phyloP scores from a whole-genome alignment of 2,113 vertebrate genomes.

The Malurus cyaneus region DNA sequence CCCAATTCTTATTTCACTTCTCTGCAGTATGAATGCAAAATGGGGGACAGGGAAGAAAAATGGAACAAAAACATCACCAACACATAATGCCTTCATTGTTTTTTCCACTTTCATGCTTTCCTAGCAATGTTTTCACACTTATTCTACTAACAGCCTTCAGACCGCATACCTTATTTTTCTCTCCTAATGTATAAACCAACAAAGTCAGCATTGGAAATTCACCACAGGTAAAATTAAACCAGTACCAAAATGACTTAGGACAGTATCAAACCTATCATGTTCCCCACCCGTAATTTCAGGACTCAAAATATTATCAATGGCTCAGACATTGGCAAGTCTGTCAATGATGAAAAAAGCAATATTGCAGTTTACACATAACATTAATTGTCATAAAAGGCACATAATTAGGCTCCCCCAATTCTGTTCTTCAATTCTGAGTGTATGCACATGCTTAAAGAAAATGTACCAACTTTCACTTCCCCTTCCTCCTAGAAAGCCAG shows the following conservation, averaged over 20 bases:
- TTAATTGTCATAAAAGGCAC: background rate
- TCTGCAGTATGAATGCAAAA: background rate
- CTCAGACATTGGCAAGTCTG: background rate
- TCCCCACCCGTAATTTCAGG: background rate
- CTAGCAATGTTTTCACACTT: background rate
- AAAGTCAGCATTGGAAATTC: background rate
- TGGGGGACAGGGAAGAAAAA: background rate
- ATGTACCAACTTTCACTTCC: background rate
- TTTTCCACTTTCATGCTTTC: background rate
- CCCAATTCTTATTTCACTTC: background rate
- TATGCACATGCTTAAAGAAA: background rate
- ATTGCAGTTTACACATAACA: background rate
- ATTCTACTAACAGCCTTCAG: background rate
- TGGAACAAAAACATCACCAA: background rate
- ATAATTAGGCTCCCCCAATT: too few species aligned
- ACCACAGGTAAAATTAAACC: background rate
- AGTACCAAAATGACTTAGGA: background rate
- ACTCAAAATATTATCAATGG: background rate
- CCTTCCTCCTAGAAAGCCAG: background rate
- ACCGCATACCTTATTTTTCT: background rate
- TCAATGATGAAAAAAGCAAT: background rate
- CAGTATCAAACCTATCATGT: background rate
- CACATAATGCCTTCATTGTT: background rate
- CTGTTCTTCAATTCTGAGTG: background rate
- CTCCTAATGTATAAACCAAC: background rate